phyloP scores from a whole-genome alignment of 2,888 invertebrate genomes.

The Ichneumoninae sp. region DNA sequence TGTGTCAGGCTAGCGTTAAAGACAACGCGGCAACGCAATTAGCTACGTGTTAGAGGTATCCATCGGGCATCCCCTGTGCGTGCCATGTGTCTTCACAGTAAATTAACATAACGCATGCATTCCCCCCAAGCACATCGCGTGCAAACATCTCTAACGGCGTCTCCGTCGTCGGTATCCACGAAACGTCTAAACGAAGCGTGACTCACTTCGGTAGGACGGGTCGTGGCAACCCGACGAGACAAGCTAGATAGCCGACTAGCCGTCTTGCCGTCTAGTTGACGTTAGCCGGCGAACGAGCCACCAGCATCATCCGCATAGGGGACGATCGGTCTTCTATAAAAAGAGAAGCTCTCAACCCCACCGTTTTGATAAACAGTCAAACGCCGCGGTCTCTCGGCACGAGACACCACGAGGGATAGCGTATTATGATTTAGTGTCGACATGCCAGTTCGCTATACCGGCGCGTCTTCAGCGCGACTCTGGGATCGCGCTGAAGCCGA shows the following conservation, averaged over 20 bases:
- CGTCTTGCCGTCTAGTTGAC: slow-evolving; percentile 20
- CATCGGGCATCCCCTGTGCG: slow-evolving; percentile 29
- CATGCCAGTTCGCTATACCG: slow-evolving; percentile 52
- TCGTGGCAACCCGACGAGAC: slow-evolving; percentile 44
- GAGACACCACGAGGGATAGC: slow-evolving; percentile 63
- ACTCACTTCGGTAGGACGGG: slow-evolving; percentile 53
- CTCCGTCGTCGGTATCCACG: slow-evolving; percentile 40
- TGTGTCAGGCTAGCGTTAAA: slow-evolving; percentile 17
- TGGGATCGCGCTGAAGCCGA: not conserved
- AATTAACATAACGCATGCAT: slow-evolving; percentile 31
- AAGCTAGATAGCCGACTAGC: slow-evolving; percentile 31
- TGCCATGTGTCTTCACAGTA: slow-evolving; percentile 21
- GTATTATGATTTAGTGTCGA: slow-evolving; percentile 74
- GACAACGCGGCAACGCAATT: slow-evolving; percentile 69
- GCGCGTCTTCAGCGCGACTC: slow-evolving; percentile 28
- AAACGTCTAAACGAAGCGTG: slow-evolving; percentile 53
- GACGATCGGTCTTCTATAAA: slow-evolving; percentile 53
- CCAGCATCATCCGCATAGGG: slow-evolving; percentile 11
- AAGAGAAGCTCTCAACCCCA: slow-evolving; percentile 60
- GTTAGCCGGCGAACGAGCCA: slow-evolving; percentile 24
- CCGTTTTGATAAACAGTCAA: slow-evolving; percentile 72
- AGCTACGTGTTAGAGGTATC: slow-evolving; percentile 58
- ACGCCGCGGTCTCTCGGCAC: slow-evolving; percentile 40
- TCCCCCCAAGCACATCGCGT: slow-evolving; percentile 49
- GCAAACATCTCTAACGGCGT: slow-evolving; percentile 65